Base-by-base conservation (phyloP, 2,113 vertebrate genomes). In the Irena cyanogastra region DNA sequence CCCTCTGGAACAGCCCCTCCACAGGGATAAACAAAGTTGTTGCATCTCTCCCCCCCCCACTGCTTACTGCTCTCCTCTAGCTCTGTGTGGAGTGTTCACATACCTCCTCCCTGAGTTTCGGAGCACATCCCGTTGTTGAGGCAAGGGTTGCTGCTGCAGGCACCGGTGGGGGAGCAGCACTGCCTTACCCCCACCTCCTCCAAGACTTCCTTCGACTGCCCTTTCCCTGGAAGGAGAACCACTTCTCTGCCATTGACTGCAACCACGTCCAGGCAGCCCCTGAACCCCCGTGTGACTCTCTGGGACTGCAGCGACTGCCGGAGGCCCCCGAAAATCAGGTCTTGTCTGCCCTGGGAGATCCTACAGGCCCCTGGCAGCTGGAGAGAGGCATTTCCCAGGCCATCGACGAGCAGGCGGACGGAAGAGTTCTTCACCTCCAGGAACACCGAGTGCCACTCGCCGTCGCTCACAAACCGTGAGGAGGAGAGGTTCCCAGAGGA, bases 241-340 rank as follows among this genome's bases (percentile, higher is more conserved):
- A 99, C 94, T 2, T 95, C 95, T 96, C 98, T 95, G 56, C 98
- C 97, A 0, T 99, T 99, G 87, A 99, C 96, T n/a, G 94, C 80
- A 59, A 99, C 70, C 39, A 89, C 95, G 4, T 99, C 98, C 83
- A 99, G 93, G 93, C 99, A 99, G 74, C 99, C 99, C 13, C 89
- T 93, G 80, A 99, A 99, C 7, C 98, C 98, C 33, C 59, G 57
- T 4, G 94, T 94, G 28, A 95, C 82, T 12, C 87, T 90, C 74
- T 90, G 87, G 53, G 95, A 77, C 61, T 84, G 90, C 75, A 54
- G 90, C 0, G 14, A 41, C 57, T 92, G 96, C 27, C 97, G 80
- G 6, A 97, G 78, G 30, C 98, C 97, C 0, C 99, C 99, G 21
- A 99, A 97, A 60, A 98, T 79, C 91, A 99, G 82, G 8, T 98